Percentiles rank a stretch among this genome's conserved stretches.
phyloP scores from a whole-genome alignment of 2,113 vertebrate genomes.

The Archocentrus centrarchus region DNA sequence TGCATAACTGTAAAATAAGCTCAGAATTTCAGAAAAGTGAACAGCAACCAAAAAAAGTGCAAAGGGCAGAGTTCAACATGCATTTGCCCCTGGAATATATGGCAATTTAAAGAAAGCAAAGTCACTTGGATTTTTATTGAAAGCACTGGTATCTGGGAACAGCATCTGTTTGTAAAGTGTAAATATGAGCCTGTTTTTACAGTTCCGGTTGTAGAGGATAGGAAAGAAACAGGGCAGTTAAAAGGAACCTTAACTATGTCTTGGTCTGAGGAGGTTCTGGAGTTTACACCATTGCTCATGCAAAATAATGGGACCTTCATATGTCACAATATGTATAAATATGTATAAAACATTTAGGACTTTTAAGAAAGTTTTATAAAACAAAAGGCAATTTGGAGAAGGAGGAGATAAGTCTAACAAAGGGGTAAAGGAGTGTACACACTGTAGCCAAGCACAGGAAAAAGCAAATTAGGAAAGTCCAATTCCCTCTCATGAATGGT shows the following conservation, averaged over 20 bases:
- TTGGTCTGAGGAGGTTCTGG: too few species aligned
- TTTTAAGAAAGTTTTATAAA: too few species aligned
- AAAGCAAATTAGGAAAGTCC: not conserved
- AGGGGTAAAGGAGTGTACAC: not conserved
- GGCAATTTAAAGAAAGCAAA: not conserved
- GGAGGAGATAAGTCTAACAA: too few species aligned
- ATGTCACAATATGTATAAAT: too few species aligned
- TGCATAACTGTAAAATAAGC: not conserved
- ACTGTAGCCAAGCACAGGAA: not conserved
- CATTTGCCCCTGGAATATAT: not conserved
- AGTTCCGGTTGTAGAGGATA: too few species aligned
- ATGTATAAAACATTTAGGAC: too few species aligned
- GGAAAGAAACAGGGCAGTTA: too few species aligned
- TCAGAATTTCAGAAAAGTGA: not conserved
- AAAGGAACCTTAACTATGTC: too few species aligned
- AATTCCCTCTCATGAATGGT: constrained; percentile 13
- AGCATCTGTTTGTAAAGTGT: not conserved
- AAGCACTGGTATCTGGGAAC: not conserved
- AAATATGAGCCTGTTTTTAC: too few species aligned
- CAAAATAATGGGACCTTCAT: too few species aligned
- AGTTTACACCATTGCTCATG: too few species aligned
- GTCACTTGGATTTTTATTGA: not conserved
- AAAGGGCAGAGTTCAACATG: not conserved
- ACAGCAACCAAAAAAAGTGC: not conserved
- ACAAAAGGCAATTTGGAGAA: too few species aligned